Percentiles rank a stretch among this genome's conserved stretches.
These are phyloP conservation scores for Erethizon dorsatum DNA, from an alignment of 2,797 vertebrate genomes.

Conservation along the genomic window DNA sequence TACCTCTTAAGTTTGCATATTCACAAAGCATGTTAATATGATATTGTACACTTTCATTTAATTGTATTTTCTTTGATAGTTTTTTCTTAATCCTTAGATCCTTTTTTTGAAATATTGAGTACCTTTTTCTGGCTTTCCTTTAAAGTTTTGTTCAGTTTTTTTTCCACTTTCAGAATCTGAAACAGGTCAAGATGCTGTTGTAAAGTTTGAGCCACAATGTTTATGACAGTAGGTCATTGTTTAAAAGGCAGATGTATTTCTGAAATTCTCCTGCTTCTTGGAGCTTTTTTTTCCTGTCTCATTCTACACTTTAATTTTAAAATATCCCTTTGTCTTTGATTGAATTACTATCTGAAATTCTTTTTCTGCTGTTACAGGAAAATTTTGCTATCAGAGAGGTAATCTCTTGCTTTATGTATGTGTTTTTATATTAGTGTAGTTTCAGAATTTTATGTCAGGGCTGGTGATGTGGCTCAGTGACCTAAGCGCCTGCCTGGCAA, in stretches of 20 bases:
- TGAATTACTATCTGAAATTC: slow-evolving; percentile 57
- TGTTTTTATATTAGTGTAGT: background rate
- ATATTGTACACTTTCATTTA: background rate
- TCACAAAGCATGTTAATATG: background rate
- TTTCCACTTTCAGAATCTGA: background rate
- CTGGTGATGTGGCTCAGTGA: no score
- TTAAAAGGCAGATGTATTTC: slow-evolving; percentile 13
- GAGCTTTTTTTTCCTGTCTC: background rate
- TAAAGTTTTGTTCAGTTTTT: background rate
- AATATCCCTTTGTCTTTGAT: slow-evolving; percentile 22
- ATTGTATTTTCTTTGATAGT: background rate
- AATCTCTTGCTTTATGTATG: slow-evolving; percentile 19
- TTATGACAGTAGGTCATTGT: background rate
- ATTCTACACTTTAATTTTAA: slow-evolving; percentile 22
- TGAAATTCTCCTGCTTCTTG: slow-evolving; percentile 26
- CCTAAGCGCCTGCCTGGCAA: no score
- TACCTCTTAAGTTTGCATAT: background rate
- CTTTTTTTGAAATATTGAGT: background rate
- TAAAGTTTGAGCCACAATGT: background rate
- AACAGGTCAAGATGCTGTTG: background rate
- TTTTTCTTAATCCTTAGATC: background rate
- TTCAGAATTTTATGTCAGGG: background rate
- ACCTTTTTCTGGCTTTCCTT: slow-evolving; percentile 36
- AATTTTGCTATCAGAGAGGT: background rate
- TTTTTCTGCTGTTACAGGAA: slow-evolving; percentile 55